Base-by-base conservation (phyloP, 2,113 vertebrate genomes). In the Dromas ardeola region DNA sequence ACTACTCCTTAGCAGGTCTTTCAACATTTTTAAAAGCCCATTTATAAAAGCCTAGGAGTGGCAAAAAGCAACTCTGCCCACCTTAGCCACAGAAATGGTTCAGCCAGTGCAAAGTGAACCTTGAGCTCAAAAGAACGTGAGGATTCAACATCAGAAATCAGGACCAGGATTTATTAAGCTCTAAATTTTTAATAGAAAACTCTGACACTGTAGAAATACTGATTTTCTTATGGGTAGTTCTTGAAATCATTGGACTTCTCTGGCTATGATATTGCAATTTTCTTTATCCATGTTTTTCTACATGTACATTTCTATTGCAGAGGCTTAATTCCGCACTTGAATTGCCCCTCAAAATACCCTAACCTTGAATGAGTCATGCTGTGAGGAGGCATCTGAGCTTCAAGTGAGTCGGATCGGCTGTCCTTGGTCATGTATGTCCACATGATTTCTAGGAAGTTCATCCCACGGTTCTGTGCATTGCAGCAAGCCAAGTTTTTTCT, bases 381-480 rank as follows among this genome's bases (percentile, higher is more conserved):
- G 52, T 72, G 29, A 81, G 25, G 10, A 69, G 16, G 29, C 26
- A 76, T 52, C 27, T 55, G 30, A 91, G 40, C 25, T 94, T 77
- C 32, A 45, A 23, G 21, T 40, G 42, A 49, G 10, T 21, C 4
- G 0, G 11, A 73, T 73, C 27, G 81, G 25, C 62, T 73, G 32
- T 50, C 25, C n/a, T 55, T 59, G 19, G 38, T 66, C 80, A 70
- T 21, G 19, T 15, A 42, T 21, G 12, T 23, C 42, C 70, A 32
- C 61, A 9, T 49, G 43, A 45, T 58, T 93, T 71, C 65, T 69
- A 18, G 15, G 56, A 81, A 87, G 40, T 59, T 61, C 47, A 62
- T 66, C 36, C 27, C 38, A 49, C 0, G 0, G 6, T 73, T 81
- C 71, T 77, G 11, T 61, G 16, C 49, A 38, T 5, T 67, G 47